phyloP scores from a whole-genome alignment of 2,888 invertebrate genomes.

The Heterodera filipjevi region DNA sequence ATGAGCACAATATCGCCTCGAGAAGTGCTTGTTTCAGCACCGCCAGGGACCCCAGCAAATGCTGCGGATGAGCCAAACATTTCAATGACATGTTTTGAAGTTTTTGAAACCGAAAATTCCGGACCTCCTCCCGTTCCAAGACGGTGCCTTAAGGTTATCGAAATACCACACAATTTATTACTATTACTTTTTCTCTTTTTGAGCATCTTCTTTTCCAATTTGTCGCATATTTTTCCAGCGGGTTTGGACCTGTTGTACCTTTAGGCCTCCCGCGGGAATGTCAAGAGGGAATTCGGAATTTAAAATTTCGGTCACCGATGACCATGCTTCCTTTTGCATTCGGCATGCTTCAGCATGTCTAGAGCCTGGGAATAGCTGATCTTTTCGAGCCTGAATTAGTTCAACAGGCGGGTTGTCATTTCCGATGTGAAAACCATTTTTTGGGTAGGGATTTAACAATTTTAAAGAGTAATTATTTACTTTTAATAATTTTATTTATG shows the following conservation, averaged over 20 bases:
- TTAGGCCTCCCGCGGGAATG: neutral
- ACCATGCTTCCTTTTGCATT: conserved; percentile 12
- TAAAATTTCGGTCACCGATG: neutral
- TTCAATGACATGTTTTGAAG: neutral
- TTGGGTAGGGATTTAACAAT: too few species aligned
- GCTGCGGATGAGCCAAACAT: neutral
- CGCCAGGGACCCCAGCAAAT: neutral
- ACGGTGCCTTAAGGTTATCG: neutral
- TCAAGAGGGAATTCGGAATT: neutral
- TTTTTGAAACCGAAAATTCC: neutral
- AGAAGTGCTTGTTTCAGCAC: too few species aligned
- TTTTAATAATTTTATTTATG: too few species aligned
- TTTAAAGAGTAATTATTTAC: too few species aligned
- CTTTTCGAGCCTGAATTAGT: conserved; percentile 1
- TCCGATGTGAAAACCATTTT: too few species aligned
- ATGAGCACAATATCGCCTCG: neutral
- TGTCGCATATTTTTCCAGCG: too few species aligned
- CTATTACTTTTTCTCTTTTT: neutral
- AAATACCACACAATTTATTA: neutral
- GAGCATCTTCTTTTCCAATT: neutral
- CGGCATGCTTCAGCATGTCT: neutral
- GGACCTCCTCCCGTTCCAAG: neutral
- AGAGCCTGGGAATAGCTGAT: conserved; percentile 9
- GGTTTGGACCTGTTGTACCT: neutral
- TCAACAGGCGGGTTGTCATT: neutral